A percentile compares a stretch with the other conserved stretches of the same genome.
These are phyloP conservation scores for Hassar affinis DNA, from an alignment of 2,113 vertebrate genomes.

Conservation along the genomic window DNA sequence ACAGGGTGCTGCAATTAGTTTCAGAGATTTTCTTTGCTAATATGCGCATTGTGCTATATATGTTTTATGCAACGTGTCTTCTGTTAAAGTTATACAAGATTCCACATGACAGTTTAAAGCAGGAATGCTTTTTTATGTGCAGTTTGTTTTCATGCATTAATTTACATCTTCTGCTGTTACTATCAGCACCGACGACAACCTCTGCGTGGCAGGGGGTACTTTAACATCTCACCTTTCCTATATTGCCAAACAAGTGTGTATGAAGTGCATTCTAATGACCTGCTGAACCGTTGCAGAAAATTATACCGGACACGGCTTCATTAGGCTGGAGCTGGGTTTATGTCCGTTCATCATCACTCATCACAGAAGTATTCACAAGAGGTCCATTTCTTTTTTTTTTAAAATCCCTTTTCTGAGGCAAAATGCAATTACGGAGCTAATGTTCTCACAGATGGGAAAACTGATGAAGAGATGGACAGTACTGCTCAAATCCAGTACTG, in stretches of 20 bases:
- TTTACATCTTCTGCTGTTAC: neutral
- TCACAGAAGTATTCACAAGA: neutral
- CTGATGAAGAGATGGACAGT: neutral
- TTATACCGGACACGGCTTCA: slow-evolving; percentile 3
- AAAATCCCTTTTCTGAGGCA: neutral
- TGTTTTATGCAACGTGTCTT: neutral
- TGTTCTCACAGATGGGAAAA: neutral
- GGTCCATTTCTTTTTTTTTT: slow-evolving; percentile 2
- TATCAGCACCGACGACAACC: neutral
- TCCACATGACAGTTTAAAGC: neutral
- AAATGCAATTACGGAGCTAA: neutral
- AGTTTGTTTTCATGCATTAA: slow-evolving; percentile 1
- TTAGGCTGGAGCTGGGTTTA: neutral
- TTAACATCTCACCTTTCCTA: neutral
- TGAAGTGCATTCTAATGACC: neutral
- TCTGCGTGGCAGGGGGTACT: neutral
- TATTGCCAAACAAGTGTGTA: neutral
- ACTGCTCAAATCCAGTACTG: neutral
- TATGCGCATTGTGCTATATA: neutral
- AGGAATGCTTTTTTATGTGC: neutral
- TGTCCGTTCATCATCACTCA: neutral
- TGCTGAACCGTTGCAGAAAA: neutral
- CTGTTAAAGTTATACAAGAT: no score
- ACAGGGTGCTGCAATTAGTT: neutral
- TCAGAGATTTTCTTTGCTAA: neutral